phyloP scores from a whole-genome alignment of 2,888 invertebrate genomes.

The Mactromeris polynyma region DNA sequence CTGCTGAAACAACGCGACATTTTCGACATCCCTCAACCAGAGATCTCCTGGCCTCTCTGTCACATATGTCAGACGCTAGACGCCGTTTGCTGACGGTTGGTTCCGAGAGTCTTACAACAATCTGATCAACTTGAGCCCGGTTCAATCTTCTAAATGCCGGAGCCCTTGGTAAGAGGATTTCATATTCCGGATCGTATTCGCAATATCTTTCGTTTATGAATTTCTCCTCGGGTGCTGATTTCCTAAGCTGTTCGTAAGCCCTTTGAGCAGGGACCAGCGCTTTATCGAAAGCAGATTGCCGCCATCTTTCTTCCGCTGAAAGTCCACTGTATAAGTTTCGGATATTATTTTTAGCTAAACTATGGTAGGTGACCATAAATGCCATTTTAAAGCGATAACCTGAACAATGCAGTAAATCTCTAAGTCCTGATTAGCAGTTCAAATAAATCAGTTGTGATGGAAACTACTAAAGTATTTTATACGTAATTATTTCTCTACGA shows the following conservation, averaged over 20 bases:
- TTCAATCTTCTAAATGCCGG: conserved; percentile 70
- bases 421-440: too few species aligned
- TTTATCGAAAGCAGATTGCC: conserved; percentile 8
- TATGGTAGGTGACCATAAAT: conserved; percentile 62
- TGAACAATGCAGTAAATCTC: too few species aligned
- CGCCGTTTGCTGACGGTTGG: conserved; percentile 66
- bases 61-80: conserved; percentile 53
- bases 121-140: conserved; percentile 61
- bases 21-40: conserved; percentile 45
- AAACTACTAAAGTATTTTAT: too few species aligned
- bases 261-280: conserved; percentile 53
- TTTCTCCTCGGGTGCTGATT: conserved; percentile 39
- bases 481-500: too few species aligned
- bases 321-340: conserved; percentile 69
- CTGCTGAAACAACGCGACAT: conserved; percentile 24
- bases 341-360: conserved; percentile 60
- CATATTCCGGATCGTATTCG: conserved; percentile 61
- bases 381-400: too few species aligned
- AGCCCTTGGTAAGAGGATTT: conserved; percentile 66
- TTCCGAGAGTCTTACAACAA: conserved; percentile 63
- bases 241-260: conserved; percentile 37
- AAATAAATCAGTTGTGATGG: too few species aligned
- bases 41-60: conserved; percentile 45
- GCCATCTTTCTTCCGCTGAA: conserved; percentile 56
- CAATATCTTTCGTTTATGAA: conserved; percentile 49